Evolutionary conservation across 1,140 invertebrate genomes (phyloP).

Genomic region (Olivierus martensii): DNA sequence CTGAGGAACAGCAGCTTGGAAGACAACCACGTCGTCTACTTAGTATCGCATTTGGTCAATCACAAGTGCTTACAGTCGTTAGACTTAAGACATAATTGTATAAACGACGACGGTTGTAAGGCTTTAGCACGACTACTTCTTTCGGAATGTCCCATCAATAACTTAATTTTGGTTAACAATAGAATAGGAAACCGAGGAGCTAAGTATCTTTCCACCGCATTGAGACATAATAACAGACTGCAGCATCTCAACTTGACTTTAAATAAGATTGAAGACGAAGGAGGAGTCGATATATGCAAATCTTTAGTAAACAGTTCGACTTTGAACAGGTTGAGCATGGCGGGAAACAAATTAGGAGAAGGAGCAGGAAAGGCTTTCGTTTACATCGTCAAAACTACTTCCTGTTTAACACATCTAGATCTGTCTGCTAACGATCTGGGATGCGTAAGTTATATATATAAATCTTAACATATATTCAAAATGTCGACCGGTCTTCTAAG

Average conservation of each 20-base stretch:
- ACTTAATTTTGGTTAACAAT: background rate
- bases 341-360: background rate
- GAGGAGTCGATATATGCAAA: background rate
- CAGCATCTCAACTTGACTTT: background rate
- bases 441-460: background rate
- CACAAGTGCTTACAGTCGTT: background rate
- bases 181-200: background rate
- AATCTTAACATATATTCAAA: no score
- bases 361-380: background rate
- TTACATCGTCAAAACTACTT: background rate
- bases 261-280: constrained; percentile 4
- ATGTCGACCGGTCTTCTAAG: no score
- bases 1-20: background rate
- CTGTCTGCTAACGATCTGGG: constrained; percentile 1
- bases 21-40: background rate
- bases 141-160: background rate
- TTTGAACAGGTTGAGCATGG: background rate
- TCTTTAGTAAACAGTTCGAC: background rate
- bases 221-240: background rate
- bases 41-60: background rate
- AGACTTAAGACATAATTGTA: constrained; percentile 1
- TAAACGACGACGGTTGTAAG: constrained; percentile 1
- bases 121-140: background rate
- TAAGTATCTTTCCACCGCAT: background rate
- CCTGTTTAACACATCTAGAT: background rate